Percentiles rank a stretch among this genome's conserved stretches.
These are phyloP conservation scores for Crossocerus cetratus DNA, from an alignment of 2,888 invertebrate species.

Conservation along the genomic window DNA sequence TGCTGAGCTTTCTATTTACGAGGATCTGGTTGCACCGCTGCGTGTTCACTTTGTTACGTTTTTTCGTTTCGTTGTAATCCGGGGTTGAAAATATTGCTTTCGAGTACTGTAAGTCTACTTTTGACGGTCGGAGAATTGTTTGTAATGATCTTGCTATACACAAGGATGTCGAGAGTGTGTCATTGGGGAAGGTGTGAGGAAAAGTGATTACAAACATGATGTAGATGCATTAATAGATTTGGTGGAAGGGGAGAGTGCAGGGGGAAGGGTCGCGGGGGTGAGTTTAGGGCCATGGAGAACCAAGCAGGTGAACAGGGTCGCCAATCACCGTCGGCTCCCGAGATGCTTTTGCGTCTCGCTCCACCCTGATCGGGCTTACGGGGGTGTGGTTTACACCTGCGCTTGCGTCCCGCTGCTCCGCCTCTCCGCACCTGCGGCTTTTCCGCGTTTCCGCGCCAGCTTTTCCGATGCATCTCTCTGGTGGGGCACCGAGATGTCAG, in stretches of 20 bases:
- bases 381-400: constrained; percentile 72
- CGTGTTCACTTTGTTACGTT: constrained; percentile 4
- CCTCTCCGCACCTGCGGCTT: constrained; percentile 66
- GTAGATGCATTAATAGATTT: constrained; percentile 71
- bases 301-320: constrained; percentile 70
- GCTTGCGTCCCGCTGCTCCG: constrained; percentile 68
- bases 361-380: constrained; percentile 70
- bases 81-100: not conserved
- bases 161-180: not conserved
- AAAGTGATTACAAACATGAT: constrained; percentile 69
- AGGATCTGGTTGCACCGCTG: too few relatives aligned
- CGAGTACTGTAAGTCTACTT: not conserved
- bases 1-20: constrained; percentile 2
- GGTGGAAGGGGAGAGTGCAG: constrained; percentile 39
- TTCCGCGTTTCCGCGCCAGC: constrained; percentile 62
- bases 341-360: constrained; percentile 66
- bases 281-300: constrained; percentile 12
- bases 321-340: constrained; percentile 70
- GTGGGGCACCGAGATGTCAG: constrained; percentile 21
- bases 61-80: constrained; percentile 29
- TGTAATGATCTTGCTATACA: not conserved
- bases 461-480: constrained; percentile 36
- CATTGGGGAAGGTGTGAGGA: constrained; percentile 24
- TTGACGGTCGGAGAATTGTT: too few relatives aligned
- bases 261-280: constrained; percentile 44